Base-by-base conservation (phyloP, 2,113 vertebrate species). In the Ornithorhynchus anatinus region DNA sequence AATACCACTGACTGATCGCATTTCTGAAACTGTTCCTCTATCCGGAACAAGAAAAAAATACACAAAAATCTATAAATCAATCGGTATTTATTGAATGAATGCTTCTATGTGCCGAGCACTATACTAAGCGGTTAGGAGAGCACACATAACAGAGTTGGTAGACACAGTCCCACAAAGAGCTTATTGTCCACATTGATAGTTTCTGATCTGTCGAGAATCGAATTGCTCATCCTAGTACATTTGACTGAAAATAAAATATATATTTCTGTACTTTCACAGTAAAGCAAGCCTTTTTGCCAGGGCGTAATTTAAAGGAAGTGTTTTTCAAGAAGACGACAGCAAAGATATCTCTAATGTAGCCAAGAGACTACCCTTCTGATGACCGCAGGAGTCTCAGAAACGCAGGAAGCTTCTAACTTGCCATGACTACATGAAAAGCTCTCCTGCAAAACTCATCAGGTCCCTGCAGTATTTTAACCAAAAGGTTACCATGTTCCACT, bases 341-440 rank as follows among this genome's bases (percentile, higher is more conserved):
- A 59, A 73, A 50, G 42, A 51, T 29, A 14, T 66, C 57, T 39
- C 10, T 43, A 82, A 74, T 59, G 66, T 69, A 63, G 59, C 8
- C 15, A 38, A 68, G 56, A 39, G 20, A 53, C 4, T 33, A 42
- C 5, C 1, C 12, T 31, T 61, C 27, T n/a, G 40, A 60, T 44
- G 7, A 56, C 11, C 52, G 19, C n/a, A 35, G 2, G 5, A 6
- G 15, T 38, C 27, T 48, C 57, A 44, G 16, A 64, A 72, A 70
- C 75, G 15, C 10, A 19, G 67, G 48, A 14, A 29, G n/a, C 10
- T 58, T 31, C 27, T 5, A 51, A 77, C 2, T 29, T 71, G 5
- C 36, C 43, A 48, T 59, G 36, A 60, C 5, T 22, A 77, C 10
- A 74, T 56, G 2, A 38, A 36, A 72, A 45, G 17, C 25, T 8